These are phyloP conservation scores for Metopolophium dirhodum DNA, from an alignment of 1,140 invertebrate species.

Conservation along the genomic window DNA sequence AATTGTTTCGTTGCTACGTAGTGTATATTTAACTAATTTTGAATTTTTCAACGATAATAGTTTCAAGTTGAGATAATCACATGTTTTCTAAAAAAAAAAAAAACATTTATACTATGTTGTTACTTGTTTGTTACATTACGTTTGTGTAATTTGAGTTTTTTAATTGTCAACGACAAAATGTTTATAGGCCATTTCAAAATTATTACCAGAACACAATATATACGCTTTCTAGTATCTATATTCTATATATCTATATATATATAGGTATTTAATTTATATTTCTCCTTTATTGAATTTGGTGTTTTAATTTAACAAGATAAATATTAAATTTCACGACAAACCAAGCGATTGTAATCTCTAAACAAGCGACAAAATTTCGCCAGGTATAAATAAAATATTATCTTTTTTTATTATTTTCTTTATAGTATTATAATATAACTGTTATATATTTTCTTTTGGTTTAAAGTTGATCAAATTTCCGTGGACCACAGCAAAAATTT, in stretches of 20 bases:
- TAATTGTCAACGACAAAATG: neutral
- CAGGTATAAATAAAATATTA: neutral
- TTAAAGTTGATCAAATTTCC: neutral
- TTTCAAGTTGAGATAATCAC: neutral
- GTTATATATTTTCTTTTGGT: neutral
- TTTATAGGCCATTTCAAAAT: neutral
- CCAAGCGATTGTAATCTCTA: neutral
- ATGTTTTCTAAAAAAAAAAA: neutral
- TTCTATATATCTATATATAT: neutral
- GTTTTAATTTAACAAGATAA: neutral
- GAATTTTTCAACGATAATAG: neutral
- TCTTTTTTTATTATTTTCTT: too few species aligned
- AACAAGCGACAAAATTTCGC: neutral
- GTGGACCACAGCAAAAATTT: neutral
- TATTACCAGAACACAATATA: neutral
- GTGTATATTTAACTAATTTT: neutral
- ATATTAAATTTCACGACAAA: neutral
- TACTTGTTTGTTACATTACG: neutral
- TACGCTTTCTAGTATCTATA: neutral
- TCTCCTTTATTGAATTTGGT: neutral
- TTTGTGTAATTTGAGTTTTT: neutral
- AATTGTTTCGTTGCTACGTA: neutral
- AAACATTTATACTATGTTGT: neutral
- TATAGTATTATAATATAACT: neutral
- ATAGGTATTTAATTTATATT: neutral